Evolutionary conservation across 2,113 vertebrate genomes (phyloP).

Genomic region (Quiscalus mexicanus): DNA sequence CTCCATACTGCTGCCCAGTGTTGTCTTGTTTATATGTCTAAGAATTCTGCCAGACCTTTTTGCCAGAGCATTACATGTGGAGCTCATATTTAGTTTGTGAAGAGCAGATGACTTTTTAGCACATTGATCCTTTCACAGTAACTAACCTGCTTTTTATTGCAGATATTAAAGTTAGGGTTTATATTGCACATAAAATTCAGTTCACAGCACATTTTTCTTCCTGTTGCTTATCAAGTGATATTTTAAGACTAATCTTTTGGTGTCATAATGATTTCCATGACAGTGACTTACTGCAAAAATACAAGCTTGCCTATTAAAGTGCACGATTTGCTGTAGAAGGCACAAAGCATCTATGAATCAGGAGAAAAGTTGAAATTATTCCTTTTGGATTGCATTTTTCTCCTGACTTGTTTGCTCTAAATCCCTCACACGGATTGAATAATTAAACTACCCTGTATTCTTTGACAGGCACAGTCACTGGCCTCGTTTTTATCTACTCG

Average conservation of each 20-base stretch:
- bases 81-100: background rate
- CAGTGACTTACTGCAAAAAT: background rate
- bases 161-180: background rate
- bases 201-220: background rate
- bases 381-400: background rate
- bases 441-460: slow-evolving; percentile 30
- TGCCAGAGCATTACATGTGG: background rate
- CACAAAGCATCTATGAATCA: background rate
- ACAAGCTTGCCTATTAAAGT: background rate
- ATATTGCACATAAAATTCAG: background rate
- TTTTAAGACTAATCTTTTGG: background rate
- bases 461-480: slow-evolving; percentile 86
- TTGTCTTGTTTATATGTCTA: background rate
- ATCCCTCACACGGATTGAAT: background rate
- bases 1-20: slow-evolving; percentile 11
- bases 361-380: background rate
- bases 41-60: background rate
- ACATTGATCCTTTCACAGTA: background rate
- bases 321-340: background rate
- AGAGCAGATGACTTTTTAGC: background rate
- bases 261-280: background rate
- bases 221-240: background rate
- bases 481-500: slow-evolving; percentile 93
- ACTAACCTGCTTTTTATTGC: background rate
- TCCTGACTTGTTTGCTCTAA: background rate